Base-by-base conservation (phyloP, 1,140 invertebrate genomes). In the Lycorma delicatula region DNA sequence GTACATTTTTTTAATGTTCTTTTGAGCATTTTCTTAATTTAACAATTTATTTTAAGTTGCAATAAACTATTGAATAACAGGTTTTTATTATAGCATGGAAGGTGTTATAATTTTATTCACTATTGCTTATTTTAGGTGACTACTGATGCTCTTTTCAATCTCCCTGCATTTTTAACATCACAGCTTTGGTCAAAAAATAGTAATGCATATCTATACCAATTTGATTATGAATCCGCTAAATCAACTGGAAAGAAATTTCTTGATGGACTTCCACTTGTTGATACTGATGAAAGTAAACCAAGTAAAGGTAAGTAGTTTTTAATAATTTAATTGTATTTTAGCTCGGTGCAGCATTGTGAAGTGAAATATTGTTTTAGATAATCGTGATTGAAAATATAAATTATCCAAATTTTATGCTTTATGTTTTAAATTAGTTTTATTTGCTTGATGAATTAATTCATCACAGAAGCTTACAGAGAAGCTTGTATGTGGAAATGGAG, bases 131-230 rank as follows among this genome's bases (percentile, higher is more conserved):
- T 48, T 34, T 38, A 79, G 63, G 72, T 72, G 34, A 71, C 79
- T 6, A 75, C 73, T 2, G 85, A 88, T 66, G 83, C 83, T 0
- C 64, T 88, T 5, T 87, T 85, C 65, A 87, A 86, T 62, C 76
- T 83, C 20, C 85, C 85, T 0, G 83, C 84, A 1, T 85, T 84
- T 63, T 67, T 86, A 13, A 85, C 81, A 6, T 81, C 80, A 0
- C 70, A 80, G 34, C 71, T 79, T 6, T 87, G 85, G 85, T 77
- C 79, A 0, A 72, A 74, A 38, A 68, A 71, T 2, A 75, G 77
- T 0, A 75, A 79, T 0, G 74, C 82, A 0, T 86, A 77, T 63
- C 72, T 88, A 22, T 89, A 87, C 65, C 82, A 82, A 64, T 88
- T 89, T 64, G 85, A 89, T 54, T 81, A 87, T 58, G 70, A 74